These are phyloP conservation scores for Epinephelus cyanopodus DNA, from an alignment of 2,113 vertebrate species.

Conservation along the genomic window DNA sequence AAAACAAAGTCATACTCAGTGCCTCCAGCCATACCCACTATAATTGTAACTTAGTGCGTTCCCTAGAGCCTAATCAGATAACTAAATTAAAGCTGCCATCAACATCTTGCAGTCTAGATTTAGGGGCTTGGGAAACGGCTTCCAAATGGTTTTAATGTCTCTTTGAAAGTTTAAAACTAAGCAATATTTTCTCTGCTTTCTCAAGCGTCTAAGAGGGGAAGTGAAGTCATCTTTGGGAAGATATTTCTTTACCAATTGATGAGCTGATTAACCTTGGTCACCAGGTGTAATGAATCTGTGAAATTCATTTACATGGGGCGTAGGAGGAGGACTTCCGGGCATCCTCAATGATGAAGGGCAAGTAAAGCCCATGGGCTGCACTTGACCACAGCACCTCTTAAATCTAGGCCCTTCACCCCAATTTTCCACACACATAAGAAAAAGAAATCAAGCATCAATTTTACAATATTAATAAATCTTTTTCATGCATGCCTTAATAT, in stretches of 20 bases:
- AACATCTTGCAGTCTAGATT: slow-evolving; percentile 53
- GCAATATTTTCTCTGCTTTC: slow-evolving; percentile 26
- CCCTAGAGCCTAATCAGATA: slow-evolving; percentile 63
- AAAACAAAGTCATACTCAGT: slow-evolving; percentile 38
- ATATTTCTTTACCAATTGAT: slow-evolving; percentile 46
- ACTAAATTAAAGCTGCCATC: slow-evolving; percentile 64
- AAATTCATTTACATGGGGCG: slow-evolving; percentile 64
- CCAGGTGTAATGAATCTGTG: slow-evolving; percentile 64
- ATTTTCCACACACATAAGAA: background rate
- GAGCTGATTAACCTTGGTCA: slow-evolving; percentile 70
- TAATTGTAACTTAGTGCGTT: slow-evolving; percentile 58
- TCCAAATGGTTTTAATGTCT: slow-evolving; percentile 46
- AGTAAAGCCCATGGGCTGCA: slow-evolving; percentile 16
- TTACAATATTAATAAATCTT: background rate
- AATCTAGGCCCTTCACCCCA: background rate
- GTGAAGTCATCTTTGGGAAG: slow-evolving; percentile 23
- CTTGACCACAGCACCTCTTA: slow-evolving; percentile 10
- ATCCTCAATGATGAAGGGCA: slow-evolving; percentile 43
- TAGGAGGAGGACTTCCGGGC: slow-evolving; percentile 31
- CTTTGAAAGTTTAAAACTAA: slow-evolving; percentile 19
- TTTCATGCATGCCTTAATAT: background rate
- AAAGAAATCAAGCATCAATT: background rate
- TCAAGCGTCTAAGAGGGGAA: slow-evolving; percentile 3
- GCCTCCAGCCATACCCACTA: slow-evolving; percentile 55
- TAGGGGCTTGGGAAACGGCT: slow-evolving; percentile 12